These are phyloP conservation scores for Aradus depressus DNA, from an alignment of 2,888 invertebrate species.

Conservation along the genomic window DNA sequence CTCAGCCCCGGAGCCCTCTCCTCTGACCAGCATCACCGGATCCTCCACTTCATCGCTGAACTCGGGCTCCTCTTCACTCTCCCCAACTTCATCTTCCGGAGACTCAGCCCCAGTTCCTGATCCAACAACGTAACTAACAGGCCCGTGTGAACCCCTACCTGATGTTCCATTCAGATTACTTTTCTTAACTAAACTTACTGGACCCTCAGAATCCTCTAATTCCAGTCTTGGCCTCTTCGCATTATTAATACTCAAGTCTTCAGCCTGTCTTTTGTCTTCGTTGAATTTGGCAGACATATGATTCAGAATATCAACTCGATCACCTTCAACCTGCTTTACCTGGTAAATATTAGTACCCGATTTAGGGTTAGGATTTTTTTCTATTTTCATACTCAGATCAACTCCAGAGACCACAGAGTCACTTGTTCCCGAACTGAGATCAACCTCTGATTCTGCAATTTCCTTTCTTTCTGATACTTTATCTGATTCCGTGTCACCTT, in stretches of 20 bases:
- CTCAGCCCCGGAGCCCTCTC: constrained; percentile 59
- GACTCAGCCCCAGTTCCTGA: no score
- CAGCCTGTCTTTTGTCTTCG: constrained; percentile 4
- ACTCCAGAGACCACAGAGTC: background rate
- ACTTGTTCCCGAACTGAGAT: constrained; percentile 26
- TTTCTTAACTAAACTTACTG: constrained; percentile 11
- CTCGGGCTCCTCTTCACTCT: constrained; percentile 2
- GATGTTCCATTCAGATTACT: constrained; percentile 6
- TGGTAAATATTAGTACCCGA: background rate
- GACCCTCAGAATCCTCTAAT: constrained; percentile 6
- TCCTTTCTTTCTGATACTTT: background rate
- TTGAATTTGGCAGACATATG: constrained; percentile 25
- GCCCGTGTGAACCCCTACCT: no score
- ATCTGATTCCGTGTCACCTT: constrained; percentile 34
- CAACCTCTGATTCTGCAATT: background rate
- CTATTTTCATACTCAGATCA: constrained; percentile 12
- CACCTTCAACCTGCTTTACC: constrained; percentile 1
- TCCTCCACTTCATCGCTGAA: constrained; percentile 64
- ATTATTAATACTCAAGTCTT: constrained; percentile 13
- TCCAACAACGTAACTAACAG: no score
- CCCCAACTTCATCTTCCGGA: no score
- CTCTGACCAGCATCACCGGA: constrained; percentile 54
- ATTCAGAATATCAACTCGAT: constrained; percentile 14
- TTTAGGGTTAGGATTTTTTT: no score
- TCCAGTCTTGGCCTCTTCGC: background rate